These are phyloP conservation scores for Enteromius unitaeniatus DNA, from an alignment of 2,797 vertebrate species.

Conservation along the genomic window DNA sequence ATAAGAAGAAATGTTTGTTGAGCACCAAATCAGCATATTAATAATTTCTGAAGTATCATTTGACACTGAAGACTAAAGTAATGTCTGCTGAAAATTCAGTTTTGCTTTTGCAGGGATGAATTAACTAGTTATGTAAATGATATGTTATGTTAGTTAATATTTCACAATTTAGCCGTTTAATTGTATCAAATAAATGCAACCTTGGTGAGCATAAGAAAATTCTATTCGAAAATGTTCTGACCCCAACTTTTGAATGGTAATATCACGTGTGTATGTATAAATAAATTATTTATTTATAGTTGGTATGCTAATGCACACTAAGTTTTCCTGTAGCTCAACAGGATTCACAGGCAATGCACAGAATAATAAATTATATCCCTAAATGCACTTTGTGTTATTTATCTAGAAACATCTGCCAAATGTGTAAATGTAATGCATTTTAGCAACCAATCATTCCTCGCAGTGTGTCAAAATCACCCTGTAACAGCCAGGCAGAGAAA, in stretches of 20 bases:
- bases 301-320: not conserved
- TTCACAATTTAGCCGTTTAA: not conserved
- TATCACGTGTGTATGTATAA: not conserved
- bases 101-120: not conserved
- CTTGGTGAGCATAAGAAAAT: not conserved
- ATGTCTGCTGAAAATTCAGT: not conserved
- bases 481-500: conserved; percentile 14
- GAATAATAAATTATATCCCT: not conserved
- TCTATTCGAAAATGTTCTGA: too few species aligned
- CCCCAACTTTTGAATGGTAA: not conserved
- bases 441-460: conserved; percentile 20
- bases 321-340: not conserved
- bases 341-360: not conserved
- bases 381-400: not conserved
- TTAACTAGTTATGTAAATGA: not conserved
- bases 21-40: not conserved
- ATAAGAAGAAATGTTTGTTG: not conserved
- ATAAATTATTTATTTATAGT: not conserved
- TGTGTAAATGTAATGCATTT: not conserved
- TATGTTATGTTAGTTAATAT: not conserved
- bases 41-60: not conserved
- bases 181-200: not conserved
- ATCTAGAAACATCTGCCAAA: conserved; percentile 13
- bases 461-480: conserved; percentile 31
- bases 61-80: not conserved